Percentiles rank a stretch among this genome's conserved stretches.
phyloP scores from a whole-genome alignment of 2,797 vertebrate genomes.

The Clarias pachynema region DNA sequence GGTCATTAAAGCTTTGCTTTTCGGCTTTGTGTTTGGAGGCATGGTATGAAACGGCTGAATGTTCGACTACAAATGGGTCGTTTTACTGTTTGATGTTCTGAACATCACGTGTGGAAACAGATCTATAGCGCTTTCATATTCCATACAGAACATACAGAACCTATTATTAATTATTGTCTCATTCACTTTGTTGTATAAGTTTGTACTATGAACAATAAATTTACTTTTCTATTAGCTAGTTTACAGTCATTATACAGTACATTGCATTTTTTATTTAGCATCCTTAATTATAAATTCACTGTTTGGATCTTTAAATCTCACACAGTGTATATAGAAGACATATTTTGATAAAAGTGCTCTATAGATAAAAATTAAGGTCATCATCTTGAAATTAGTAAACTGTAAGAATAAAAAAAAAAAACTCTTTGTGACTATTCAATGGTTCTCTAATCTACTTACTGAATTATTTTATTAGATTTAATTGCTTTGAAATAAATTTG shows the following conservation, averaged over 20 bases:
- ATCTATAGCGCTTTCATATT: not conserved
- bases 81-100: not conserved
- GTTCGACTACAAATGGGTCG: not conserved
- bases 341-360: not conserved
- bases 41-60: not conserved
- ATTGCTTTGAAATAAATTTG: not conserved
- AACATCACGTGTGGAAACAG: not conserved
- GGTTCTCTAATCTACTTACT: not conserved
- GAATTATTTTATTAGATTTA: not conserved
- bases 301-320: not conserved
- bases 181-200: not conserved
- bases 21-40: not conserved
- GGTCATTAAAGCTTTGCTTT: slow-evolving; percentile 18
- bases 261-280: not conserved
- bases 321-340: not conserved
- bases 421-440: not conserved
- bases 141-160: not conserved
- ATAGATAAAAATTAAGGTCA: not conserved
- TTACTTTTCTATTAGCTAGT: not conserved
- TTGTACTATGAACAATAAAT: not conserved
- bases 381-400: not conserved
- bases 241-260: not conserved
- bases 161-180: not conserved
- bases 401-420: not conserved
- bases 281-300: not conserved